phyloP scores from a whole-genome alignment of 2,888 invertebrate species.

The Caenorhabditis sp. region DNA sequence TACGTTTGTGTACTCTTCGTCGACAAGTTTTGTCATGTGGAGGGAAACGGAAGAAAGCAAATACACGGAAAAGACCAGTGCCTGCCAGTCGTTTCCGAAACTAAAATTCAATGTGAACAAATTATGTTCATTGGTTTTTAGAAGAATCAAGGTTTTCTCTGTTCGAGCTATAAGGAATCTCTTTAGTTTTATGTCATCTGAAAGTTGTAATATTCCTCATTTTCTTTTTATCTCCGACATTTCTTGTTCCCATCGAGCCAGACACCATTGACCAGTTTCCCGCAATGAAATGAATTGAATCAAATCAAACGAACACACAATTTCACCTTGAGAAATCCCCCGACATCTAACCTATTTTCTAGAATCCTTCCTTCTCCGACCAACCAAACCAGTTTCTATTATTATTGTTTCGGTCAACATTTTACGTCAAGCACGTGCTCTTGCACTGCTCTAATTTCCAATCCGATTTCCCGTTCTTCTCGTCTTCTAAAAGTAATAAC shows the following conservation, averaged over 20 bases:
- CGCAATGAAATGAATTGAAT: not conserved
- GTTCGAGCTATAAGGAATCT: no score
- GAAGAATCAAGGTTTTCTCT: not conserved
- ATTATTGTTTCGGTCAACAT: conserved; percentile 12
- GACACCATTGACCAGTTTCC: conserved; percentile 25
- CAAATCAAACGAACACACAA: not conserved
- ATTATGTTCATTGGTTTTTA: conserved; percentile 24
- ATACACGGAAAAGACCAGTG: not conserved
- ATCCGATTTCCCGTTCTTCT: conserved; percentile 36
- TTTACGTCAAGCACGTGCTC: conserved; percentile 22
- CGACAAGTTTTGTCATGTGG: conserved; percentile 14
- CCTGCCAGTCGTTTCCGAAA: conserved; percentile 19
- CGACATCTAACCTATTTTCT: conserved; percentile 17
- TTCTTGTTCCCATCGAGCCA: not conserved
- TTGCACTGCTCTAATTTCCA: conserved; percentile 18
- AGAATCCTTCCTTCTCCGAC: conserved; percentile 14
- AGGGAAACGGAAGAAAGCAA: conserved; percentile 29
- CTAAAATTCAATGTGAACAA: not conserved
- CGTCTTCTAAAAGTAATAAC: conserved; percentile 42
- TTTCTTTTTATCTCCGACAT: not conserved
- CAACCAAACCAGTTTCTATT: conserved; percentile 5
- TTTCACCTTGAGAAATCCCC: conserved; percentile 26
- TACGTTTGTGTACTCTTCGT: conserved; percentile 29
- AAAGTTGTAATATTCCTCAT: no score
- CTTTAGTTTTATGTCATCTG: no score